Conservation (phyloP, 2,888 invertebrate species). For the Parapristionchus giblindavisi region DNA sequence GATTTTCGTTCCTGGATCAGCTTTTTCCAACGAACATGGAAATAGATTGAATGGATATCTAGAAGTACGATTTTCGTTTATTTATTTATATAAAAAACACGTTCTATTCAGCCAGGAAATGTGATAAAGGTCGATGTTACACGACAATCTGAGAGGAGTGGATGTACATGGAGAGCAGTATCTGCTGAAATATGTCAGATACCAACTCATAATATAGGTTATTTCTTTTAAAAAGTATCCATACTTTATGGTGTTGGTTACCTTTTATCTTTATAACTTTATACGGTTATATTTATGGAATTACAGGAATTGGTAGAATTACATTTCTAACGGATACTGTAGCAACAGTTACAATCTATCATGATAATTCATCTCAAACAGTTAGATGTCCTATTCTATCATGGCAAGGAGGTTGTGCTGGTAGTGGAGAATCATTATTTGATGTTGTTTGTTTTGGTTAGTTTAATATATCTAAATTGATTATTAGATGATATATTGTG, state of each 20-base stretch:
- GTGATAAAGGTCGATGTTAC: neutral
- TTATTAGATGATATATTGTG: neutral
- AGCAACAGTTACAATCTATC: conserved; percentile 8
- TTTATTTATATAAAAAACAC: neutral
- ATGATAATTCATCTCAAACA: neutral
- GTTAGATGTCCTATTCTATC: conserved; percentile 27
- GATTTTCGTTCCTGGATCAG: conserved; percentile 31
- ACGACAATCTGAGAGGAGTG: conserved; percentile 24
- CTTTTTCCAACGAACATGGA: neutral
- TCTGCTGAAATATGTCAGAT: neutral
- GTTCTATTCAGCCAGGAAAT: neutral
- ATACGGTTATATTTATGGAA: too few species aligned
- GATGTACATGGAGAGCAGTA: conserved; percentile 31
- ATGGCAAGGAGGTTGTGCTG: conserved; percentile 15
- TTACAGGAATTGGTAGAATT: conserved; percentile 1
- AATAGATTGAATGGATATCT: conserved; percentile 5
- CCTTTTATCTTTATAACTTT: too few species aligned
- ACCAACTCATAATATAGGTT: neutral
- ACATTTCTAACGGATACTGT: conserved; percentile 8
- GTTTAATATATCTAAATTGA: neutral
- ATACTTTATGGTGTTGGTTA: too few species aligned
- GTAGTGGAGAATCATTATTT: conserved; percentile 19
- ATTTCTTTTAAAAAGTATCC: too few species aligned
- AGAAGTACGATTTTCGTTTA: neutral
- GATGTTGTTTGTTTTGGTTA: conserved; percentile 25